These are phyloP conservation scores for Ceratina calcarata DNA, from an alignment of 1,140 invertebrate genomes.

Conservation along the genomic window DNA sequence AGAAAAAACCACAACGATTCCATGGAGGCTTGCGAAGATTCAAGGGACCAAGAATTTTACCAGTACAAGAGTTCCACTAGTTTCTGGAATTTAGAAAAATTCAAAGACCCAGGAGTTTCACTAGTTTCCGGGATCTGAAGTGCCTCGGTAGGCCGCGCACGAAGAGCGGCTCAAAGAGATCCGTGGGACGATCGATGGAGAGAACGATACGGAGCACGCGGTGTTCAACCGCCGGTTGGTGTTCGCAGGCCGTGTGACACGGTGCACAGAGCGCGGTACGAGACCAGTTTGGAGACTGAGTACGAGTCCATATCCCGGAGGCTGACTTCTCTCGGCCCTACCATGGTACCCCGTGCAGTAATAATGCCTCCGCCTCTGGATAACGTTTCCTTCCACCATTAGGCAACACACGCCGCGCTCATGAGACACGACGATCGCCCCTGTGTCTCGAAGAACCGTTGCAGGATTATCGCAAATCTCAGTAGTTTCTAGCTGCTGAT, in stretches of 20 bases:
- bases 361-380: slow-evolving; percentile 61
- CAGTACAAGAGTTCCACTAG: too few species aligned
- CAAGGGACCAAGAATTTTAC: too few species aligned
- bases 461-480: slow-evolving; percentile 37
- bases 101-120: too few species aligned
- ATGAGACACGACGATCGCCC: slow-evolving; percentile 18
- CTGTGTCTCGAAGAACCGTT: slow-evolving; percentile 19
- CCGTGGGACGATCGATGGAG: neutral
- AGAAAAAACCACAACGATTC: too few species aligned
- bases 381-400: slow-evolving; percentile 68
- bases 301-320: slow-evolving; percentile 66
- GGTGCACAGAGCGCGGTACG: slow-evolving; percentile 55
- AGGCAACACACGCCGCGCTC: slow-evolving; percentile 35
- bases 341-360: slow-evolving; percentile 62
- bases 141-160: too few species aligned
- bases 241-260: slow-evolving; percentile 42
- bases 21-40: too few species aligned
- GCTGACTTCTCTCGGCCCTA: slow-evolving; percentile 72
- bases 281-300: slow-evolving; percentile 70
- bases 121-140: too few species aligned
- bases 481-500: neutral
- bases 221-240: slow-evolving; percentile 35
- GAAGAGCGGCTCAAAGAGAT: too few species aligned
- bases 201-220: slow-evolving; percentile 24
- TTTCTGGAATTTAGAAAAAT: too few species aligned